Evolutionary conservation across 2,113 vertebrate species (phyloP).

Genomic region (Argyrosomus japonicus): DNA sequence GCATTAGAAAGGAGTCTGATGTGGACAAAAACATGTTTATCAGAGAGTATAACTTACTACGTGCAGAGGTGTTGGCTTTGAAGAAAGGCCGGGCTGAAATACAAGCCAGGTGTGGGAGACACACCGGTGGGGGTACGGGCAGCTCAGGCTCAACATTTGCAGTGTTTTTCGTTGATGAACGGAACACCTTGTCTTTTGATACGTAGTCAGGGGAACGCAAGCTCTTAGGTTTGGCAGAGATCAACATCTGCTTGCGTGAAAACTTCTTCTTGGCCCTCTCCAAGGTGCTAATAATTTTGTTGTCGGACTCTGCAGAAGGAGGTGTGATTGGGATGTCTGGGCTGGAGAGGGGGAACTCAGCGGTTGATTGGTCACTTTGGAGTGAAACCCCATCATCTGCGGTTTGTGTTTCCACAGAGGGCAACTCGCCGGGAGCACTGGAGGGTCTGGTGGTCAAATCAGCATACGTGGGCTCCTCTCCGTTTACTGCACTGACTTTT

Average conservation of each 20-base stretch:
- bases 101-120: constrained; percentile 67
- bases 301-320: constrained; percentile 64
- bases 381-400: constrained; percentile 40
- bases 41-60: constrained; percentile 38
- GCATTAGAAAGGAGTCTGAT: background rate
- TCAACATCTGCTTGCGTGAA: constrained; percentile 65
- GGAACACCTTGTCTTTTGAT: constrained; percentile 17
- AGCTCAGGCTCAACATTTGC: constrained; percentile 13
- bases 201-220: constrained; percentile 44
- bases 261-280: constrained; percentile 82
- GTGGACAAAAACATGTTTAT: background rate
- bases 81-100: constrained; percentile 78
- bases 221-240: constrained; percentile 65
- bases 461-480: constrained; percentile 54
- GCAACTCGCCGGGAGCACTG: constrained; percentile 49
- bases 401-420: constrained; percentile 38
- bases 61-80: constrained; percentile 49
- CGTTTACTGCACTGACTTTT: constrained; percentile 50
- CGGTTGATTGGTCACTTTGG: constrained; percentile 48
- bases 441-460: constrained; percentile 61
- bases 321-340: constrained; percentile 63
- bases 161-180: constrained; percentile 21
- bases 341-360: constrained; percentile 54
- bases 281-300: constrained; percentile 73
- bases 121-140: constrained; percentile 8